Conservation (phyloP, 2,113 vertebrate genomes). For the Anguilla japonica region DNA sequence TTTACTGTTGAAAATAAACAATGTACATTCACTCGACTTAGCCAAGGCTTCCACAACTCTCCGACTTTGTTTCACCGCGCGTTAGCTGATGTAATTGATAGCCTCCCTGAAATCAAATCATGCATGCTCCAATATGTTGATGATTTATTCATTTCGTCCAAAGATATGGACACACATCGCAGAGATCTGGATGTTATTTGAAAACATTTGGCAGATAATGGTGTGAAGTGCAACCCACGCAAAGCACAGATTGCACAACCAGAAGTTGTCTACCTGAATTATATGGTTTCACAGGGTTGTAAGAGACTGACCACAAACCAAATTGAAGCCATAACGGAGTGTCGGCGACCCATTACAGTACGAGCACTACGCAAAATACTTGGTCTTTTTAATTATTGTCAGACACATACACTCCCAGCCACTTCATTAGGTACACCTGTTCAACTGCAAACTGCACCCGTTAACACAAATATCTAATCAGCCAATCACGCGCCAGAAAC, state of each 20-base stretch:
- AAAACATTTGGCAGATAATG: background rate
- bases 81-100: background rate
- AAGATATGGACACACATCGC: background rate
- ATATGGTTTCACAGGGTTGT: background rate
- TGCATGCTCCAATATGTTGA: conserved; percentile 1
- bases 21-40: background rate
- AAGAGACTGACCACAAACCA: background rate
- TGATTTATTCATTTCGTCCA: background rate
- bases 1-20: background rate
- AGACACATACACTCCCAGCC: background rate
- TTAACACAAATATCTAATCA: no score
- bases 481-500: no score
- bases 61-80: background rate
- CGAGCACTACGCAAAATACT: no score
- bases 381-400: background rate
- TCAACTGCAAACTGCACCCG: no score
- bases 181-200: background rate
- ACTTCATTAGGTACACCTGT: background rate
- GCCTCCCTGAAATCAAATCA: background rate
- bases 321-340: background rate
- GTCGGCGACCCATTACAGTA: no score
- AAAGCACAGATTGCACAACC: background rate
- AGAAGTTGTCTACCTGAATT: background rate
- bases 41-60: conserved; percentile 1
- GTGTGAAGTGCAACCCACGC: background rate